Percentiles rank a stretch among this genome's conserved stretches.
Conservation (phyloP, 2,113 vertebrate genomes). For the Struthio camelus region DNA sequence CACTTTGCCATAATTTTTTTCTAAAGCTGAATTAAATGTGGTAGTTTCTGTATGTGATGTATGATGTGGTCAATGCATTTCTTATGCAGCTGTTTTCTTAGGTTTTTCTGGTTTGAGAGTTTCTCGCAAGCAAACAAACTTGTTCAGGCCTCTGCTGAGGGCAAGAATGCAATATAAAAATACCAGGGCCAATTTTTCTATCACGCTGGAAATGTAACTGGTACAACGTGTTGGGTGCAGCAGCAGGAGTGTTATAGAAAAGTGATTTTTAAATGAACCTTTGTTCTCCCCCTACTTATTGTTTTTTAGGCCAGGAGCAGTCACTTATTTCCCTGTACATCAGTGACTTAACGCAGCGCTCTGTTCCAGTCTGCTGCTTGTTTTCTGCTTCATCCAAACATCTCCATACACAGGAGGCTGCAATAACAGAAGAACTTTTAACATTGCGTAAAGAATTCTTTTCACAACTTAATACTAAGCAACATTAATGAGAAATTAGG, state of each 20-base stretch:
- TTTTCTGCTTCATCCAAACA: background rate
- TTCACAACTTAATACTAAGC: background rate
- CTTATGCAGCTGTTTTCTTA: background rate
- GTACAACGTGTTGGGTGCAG: background rate
- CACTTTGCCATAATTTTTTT: background rate
- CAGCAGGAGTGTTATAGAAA: background rate
- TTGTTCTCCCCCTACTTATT: background rate
- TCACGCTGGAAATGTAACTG: background rate
- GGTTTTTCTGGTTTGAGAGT: background rate
- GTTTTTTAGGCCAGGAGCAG: background rate
- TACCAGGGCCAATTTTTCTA: background rate
- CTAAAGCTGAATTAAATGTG: background rate
- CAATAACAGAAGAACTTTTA: background rate
- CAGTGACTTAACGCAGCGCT: background rate
- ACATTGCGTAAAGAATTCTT: background rate
- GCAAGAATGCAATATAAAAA: slow-evolving; percentile 26
- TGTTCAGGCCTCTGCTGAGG: background rate
- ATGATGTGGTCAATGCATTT: background rate
- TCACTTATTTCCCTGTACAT: background rate
- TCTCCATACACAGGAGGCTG: background rate
- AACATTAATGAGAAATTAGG: background rate
- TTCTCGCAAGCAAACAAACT: slow-evolving; percentile 8
- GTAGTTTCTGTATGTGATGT: background rate
- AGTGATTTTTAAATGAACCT: background rate
- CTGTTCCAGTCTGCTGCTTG: background rate